Evolutionary conservation across 2,888 invertebrate species (phyloP).

Genomic region (Chesias legatella): DNA sequence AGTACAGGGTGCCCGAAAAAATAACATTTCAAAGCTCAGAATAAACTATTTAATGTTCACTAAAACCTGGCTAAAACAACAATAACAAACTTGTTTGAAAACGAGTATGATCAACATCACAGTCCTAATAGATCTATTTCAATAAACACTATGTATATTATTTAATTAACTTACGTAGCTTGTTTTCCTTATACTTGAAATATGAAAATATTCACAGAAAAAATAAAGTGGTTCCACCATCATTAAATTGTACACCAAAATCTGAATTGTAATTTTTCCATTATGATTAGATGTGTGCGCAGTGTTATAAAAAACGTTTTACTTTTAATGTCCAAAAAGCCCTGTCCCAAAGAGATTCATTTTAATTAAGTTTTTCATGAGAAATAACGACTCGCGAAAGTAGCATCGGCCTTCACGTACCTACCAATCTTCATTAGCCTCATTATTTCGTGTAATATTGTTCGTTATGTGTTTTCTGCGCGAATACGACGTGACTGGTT

Average conservation of each 20-base stretch:
- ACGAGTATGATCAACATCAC: no score
- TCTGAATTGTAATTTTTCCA: constrained; percentile 14
- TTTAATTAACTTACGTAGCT: no score
- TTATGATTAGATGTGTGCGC: constrained; percentile 37
- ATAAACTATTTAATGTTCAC: no score
- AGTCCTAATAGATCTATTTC: no score
- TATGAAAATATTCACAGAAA: no score
- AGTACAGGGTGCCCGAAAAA: no score
- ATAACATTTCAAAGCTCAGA: no score
- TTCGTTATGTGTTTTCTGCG: constrained; percentile 34
- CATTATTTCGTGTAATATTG: constrained; percentile 61
- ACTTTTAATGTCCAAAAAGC: constrained; percentile 54
- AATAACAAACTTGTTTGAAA: no score
- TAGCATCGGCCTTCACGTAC: constrained; percentile 51
- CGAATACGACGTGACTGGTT: constrained; percentile 8
- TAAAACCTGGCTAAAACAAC: no score
- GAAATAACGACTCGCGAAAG: constrained; percentile 57
- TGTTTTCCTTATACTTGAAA: no score
- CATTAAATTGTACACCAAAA: background rate
- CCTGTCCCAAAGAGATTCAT: constrained; percentile 62
- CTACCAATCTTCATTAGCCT: constrained; percentile 73
- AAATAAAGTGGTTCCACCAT: background rate
- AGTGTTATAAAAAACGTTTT: constrained; percentile 42
- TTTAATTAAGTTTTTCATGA: constrained; percentile 73
- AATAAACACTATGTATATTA: no score